Percentiles rank a stretch among this genome's conserved stretches.
These are phyloP conservation scores for Drosophila colorata DNA, from an alignment of 2,888 invertebrate genomes.

Conservation along the genomic window DNA sequence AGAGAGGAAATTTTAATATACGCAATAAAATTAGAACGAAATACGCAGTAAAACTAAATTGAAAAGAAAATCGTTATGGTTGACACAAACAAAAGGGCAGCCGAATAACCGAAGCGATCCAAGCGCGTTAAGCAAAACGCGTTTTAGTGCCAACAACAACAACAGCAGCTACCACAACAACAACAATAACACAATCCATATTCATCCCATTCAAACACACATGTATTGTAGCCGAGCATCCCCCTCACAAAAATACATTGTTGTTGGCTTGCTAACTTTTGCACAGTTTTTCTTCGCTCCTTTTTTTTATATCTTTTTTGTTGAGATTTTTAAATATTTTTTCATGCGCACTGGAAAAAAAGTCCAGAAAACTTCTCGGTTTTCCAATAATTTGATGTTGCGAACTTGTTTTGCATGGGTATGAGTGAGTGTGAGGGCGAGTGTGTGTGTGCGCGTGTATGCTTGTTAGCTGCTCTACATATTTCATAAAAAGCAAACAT, in stretches of 20 bases:
- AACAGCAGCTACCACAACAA: conserved; percentile 20
- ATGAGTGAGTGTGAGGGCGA: conserved; percentile 15
- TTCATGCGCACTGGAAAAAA: conserved; percentile 41
- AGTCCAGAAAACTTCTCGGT: conserved; percentile 66
- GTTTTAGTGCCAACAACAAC: conserved; percentile 64
- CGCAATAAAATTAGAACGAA: conserved; percentile 79
- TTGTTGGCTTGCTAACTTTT: conserved; percentile 77
- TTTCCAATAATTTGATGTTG: conserved; percentile 81
- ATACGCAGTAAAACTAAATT: conserved; percentile 79
- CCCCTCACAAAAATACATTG: conserved; percentile 55
- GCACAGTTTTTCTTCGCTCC: conserved; percentile 46
- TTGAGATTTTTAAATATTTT: conserved; percentile 74
- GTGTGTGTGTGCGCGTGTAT: conserved; percentile 19
- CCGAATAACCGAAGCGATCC: conserved; percentile 60
- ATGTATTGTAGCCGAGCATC: conserved; percentile 14
- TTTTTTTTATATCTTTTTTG: conserved; percentile 43
- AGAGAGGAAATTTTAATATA: conserved; percentile 65
- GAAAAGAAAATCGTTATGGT: conserved; percentile 81
- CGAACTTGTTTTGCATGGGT: conserved; percentile 74
- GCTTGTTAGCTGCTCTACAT: conserved; percentile 79
- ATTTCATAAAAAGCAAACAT: conserved; percentile 75
- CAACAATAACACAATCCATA: conserved; percentile 34
- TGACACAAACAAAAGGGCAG: conserved; percentile 54
- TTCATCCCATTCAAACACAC: conserved; percentile 28
- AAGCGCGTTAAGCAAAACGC: conserved; percentile 78